These are phyloP conservation scores for Cataglyphis hispanica DNA, from an alignment of 1,140 invertebrate species.

Conservation along the genomic window DNA sequence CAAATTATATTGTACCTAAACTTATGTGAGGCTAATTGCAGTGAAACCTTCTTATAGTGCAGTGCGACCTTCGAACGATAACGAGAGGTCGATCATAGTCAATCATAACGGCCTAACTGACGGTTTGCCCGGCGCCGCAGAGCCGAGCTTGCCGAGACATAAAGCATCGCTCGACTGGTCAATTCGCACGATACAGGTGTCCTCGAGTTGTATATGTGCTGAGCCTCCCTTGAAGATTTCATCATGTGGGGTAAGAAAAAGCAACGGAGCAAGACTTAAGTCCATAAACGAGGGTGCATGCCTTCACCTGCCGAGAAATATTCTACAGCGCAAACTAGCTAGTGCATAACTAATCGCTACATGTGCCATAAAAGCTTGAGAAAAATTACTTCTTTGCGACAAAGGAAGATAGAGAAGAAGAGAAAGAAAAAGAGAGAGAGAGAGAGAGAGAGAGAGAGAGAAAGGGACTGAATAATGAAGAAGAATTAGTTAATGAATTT, in stretches of 20 bases:
- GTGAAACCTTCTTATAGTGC: neutral
- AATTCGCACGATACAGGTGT: neutral
- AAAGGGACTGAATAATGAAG: neutral
- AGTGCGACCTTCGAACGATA: slow-evolving; percentile 7
- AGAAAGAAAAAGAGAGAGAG: slow-evolving; percentile 13
- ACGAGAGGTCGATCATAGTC: slow-evolving; percentile 1
- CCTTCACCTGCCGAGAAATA: slow-evolving; percentile 4
- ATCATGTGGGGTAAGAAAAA: slow-evolving; percentile 41
- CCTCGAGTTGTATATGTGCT: neutral
- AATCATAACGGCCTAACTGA: slow-evolving; percentile 15
- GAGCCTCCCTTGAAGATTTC: slow-evolving; percentile 37
- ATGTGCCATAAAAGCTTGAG: neutral
- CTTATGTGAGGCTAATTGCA: slow-evolving; percentile 3
- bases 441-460: slow-evolving; percentile 38
- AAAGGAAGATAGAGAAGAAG: slow-evolving; percentile 21
- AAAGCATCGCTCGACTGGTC: neutral
- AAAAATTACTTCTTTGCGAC: slow-evolving; percentile 17
- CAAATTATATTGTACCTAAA: slow-evolving; percentile 25
- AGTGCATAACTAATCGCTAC: slow-evolving; percentile 38
- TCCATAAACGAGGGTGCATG: slow-evolving; percentile 33
- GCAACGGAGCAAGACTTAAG: slow-evolving; percentile 9
- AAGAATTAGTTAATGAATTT: too few relatives aligned
- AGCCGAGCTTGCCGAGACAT: neutral
- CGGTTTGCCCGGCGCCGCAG: neutral
- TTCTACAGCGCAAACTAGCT: neutral